A percentile compares a stretch with the other conserved stretches of the same genome.
Conservation (phyloP, 2,888 invertebrate species). For the Amphipyra berbera region DNA sequence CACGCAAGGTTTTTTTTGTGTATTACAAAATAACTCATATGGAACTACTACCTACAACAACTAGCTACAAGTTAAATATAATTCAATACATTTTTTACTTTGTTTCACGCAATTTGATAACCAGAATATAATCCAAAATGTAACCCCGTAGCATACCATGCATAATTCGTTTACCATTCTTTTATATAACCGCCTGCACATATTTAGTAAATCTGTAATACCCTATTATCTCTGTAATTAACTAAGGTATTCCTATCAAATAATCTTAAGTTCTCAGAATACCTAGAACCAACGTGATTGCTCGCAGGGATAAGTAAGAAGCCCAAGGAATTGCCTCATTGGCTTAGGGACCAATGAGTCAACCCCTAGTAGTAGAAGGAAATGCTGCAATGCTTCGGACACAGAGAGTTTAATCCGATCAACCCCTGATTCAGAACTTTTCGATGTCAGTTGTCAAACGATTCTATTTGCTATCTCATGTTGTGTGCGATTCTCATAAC, state of each 20-base stretch:
- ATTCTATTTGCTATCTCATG: no score
- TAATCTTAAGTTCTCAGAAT: conserved; percentile 21
- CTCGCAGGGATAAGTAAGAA: conserved; percentile 13
- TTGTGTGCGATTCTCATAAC: no score
- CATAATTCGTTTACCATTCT: no score
- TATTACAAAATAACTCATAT: conserved; percentile 28
- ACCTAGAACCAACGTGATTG: conserved; percentile 35
- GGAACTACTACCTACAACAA: conserved; percentile 15
- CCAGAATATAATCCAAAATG: no score
- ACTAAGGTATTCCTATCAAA: conserved; percentile 11
- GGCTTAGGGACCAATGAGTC: not conserved
- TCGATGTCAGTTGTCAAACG: no score
- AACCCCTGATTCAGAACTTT: no score
- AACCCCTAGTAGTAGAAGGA: not conserved
- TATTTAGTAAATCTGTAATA: no score
- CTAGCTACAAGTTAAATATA: not conserved
- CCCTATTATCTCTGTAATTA: conserved; percentile 11
- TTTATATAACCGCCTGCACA: no score
- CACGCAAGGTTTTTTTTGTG: conserved; percentile 40
- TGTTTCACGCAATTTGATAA: no score
- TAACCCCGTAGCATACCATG: no score
- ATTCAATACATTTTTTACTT: no score
- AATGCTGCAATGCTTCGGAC: conserved; percentile 24
- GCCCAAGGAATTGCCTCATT: conserved; percentile 28
- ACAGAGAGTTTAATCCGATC: not conserved